Conservation (phyloP, 2,888 invertebrate species). For the Nemapogon koenigi region DNA sequence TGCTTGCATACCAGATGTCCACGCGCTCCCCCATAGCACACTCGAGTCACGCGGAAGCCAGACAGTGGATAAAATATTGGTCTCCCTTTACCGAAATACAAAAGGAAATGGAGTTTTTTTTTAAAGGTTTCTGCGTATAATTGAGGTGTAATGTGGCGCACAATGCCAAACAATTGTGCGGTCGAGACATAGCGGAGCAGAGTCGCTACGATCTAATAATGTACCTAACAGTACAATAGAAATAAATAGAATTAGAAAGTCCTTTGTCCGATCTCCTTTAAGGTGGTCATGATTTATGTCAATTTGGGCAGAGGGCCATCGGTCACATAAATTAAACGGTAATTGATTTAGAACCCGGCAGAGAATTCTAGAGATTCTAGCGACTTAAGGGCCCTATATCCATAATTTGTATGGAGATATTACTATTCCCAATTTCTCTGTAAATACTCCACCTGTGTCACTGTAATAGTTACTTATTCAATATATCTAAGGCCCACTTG, state of each 20-base stretch:
- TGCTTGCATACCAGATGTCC: too few relatives aligned
- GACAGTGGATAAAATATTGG: constrained; percentile 41
- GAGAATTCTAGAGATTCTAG: too few relatives aligned
- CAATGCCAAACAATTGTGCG: constrained; percentile 33
- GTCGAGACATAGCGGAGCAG: constrained; percentile 28
- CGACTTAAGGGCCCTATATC: too few relatives aligned
- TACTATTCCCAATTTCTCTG: too few relatives aligned
- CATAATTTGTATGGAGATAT: too few relatives aligned
- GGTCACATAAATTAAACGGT: constrained; percentile 30
- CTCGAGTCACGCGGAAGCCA: constrained; percentile 42
- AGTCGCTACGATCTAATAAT: constrained; percentile 22
- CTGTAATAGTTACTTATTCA: too few relatives aligned
- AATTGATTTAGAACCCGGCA: constrained; percentile 18
- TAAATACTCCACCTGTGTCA: too few relatives aligned
- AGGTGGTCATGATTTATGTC: constrained; percentile 43
- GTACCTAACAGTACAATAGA: constrained; percentile 27
- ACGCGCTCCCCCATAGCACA: too few relatives aligned
- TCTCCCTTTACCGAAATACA: constrained; percentile 36
- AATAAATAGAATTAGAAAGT: constrained; percentile 41
- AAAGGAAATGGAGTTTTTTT: constrained; percentile 32
- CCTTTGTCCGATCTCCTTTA: constrained; percentile 31
- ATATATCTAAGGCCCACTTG: too few relatives aligned
- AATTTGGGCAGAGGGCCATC: constrained; percentile 29
- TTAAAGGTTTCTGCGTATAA: constrained; percentile 35
- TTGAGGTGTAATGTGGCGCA: constrained; percentile 50